phyloP scores from a whole-genome alignment of 2,113 vertebrate genomes.

The Oxygymnocypris stewartii region DNA sequence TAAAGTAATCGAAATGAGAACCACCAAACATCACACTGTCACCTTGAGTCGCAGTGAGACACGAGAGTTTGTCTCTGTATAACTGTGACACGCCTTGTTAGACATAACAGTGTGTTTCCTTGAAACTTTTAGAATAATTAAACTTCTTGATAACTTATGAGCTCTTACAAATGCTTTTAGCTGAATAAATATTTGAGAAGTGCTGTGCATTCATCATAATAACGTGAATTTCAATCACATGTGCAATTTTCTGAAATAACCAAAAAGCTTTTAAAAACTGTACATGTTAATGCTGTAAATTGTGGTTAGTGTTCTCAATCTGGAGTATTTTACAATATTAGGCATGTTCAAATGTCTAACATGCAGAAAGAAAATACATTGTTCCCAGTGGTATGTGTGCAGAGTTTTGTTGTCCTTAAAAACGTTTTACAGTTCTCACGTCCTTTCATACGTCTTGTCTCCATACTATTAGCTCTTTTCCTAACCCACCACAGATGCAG shows the following conservation, averaged over 20 bases:
- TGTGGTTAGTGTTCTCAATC: neutral
- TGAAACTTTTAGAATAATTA: neutral
- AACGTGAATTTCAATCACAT: neutral
- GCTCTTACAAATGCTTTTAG: neutral
- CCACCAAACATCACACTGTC: neutral
- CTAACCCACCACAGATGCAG: neutral
- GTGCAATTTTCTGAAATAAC: neutral
- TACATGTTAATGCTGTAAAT: neutral
- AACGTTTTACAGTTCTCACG: neutral
- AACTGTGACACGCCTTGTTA: neutral
- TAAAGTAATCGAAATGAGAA: neutral
- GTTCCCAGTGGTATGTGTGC: neutral
- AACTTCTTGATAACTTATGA: neutral
- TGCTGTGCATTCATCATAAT: neutral
- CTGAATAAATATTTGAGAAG: neutral
- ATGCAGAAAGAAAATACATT: slow-evolving; percentile 5
- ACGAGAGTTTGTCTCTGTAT: neutral
- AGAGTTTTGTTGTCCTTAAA: neutral
- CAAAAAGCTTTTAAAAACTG: neutral
- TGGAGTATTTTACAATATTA: neutral
- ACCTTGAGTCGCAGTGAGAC: neutral
- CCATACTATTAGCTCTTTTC: neutral
- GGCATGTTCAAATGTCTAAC: neutral
- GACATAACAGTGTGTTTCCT: neutral
- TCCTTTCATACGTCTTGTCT: neutral